These are phyloP conservation scores for Crotophaga sulcirostris DNA, from an alignment of 2,113 vertebrate species.

Conservation along the genomic window DNA sequence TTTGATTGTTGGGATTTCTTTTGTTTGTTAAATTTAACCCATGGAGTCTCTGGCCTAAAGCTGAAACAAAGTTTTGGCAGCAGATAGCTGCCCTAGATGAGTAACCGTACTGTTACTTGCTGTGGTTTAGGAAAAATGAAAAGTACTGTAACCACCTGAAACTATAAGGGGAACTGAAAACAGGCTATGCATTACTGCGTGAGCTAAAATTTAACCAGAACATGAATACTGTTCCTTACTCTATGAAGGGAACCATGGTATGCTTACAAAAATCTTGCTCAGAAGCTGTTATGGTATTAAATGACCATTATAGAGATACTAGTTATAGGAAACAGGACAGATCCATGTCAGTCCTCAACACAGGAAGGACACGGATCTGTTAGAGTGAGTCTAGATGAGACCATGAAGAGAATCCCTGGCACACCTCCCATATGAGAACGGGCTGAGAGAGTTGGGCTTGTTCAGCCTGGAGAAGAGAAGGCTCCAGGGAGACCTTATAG, in stretches of 20 bases:
- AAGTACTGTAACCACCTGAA: neutral
- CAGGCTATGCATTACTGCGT: fast-evolving
- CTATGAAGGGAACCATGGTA: neutral
- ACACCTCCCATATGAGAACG: too few relatives aligned
- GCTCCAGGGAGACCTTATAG: too few relatives aligned
- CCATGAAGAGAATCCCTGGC: too few relatives aligned
- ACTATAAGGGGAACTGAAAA: neutral
- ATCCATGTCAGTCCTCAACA: too few relatives aligned
- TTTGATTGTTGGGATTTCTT: neutral
- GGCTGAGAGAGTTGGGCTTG: too few relatives aligned
- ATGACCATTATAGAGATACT: neutral
- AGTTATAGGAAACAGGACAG: neutral
- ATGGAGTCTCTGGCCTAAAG: neutral
- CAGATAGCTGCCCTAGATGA: neutral
- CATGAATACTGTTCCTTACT: neutral
- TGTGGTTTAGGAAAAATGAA: neutral
- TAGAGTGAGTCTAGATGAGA: too few relatives aligned
- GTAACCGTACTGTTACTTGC: neutral
- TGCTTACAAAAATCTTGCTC: neutral
- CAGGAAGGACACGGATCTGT: too few relatives aligned
- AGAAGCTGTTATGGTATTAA: neutral
- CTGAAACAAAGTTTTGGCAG: neutral
- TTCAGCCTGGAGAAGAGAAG: too few relatives aligned
- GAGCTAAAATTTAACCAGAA: neutral
- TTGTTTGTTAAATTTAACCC: neutral